Base-by-base conservation (phyloP, 2,113 vertebrate species). In the Neodon shergylaensis region DNA sequence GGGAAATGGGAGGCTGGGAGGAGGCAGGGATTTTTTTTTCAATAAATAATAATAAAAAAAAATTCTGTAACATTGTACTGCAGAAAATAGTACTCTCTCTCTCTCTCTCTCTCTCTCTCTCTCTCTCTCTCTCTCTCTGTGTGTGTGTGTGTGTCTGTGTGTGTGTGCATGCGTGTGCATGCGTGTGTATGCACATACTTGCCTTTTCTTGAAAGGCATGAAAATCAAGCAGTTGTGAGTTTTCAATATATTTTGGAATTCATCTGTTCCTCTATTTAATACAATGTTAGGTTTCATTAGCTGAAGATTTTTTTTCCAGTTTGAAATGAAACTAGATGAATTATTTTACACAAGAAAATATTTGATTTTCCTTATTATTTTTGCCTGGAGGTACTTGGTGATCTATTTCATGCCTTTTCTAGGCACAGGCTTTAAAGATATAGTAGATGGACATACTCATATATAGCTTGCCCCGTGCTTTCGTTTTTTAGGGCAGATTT, bases 361-460 rank as follows among this genome's bases (percentile, higher is more conserved):
- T 91, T 78, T 92, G 2, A 0, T 13, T 97, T 96, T 93, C 54
- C 97, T 93, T 92, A 39, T 61, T 96, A 97, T 96, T 97, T 82
- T 94, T 94, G 86, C 92, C 97, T 65, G 79, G 39, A 97, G 92
- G 58, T 91, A 96, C 94, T 96, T 19, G 95, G 42, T 92, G 92
- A 85, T 89, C 74, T 92, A 66, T 97, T 98, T 97, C 68, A 94
- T 97, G 97, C 83, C 76, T 95, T 78, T 76, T 97, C 72, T 97
- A 66, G 72, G 92, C 86, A 94, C 5, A 4, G 70, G 33, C 90
- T 96, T 98, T 98, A 96, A 97, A 97, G 95, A 94, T 47, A 90
- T 0, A 96, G 49, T 94, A 97, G 42, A 89, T 42, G 97, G 97
- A 74, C 61, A 98, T 63, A 91, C 61, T 97, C 92, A 89, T 84